Base-by-base conservation (phyloP, 2,113 vertebrate species). In the Cnemophilus loriae region DNA sequence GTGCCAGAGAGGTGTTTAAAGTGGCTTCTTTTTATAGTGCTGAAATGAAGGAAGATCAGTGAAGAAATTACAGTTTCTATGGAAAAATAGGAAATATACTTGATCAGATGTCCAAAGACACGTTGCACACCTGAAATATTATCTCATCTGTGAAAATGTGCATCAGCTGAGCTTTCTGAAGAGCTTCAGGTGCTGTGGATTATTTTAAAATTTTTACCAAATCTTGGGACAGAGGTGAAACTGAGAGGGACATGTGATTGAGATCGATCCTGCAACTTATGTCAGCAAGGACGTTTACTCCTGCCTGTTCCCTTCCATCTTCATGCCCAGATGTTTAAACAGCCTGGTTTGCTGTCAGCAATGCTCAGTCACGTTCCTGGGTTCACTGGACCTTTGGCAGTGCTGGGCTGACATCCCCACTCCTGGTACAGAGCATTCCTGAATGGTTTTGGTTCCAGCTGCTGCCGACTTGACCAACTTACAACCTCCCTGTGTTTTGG, bases 221-320 rank as follows among this genome's bases (percentile, higher is more conserved):
- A 30, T 42, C 70, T 30, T 55, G 9, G 16, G 33, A 28, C 33
- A 75, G 39, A 35, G 11, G 3, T 32, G 16, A 87, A 84, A 46
- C 30, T 15, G 55, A 50, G 74, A 24, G 12, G 7, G 19, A 5
- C 3, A 4, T 0, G 1, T 42, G 55, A 21, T 32, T 5, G 3
- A 57, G 35, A 17, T 3, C 41, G 42, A 47, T 69, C 13, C 27
- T 65, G 14, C 11, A 55, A 8, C 4, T 42, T 33, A 3, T 2
- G 5, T 42, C 47, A 32, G 39, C 21, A 32, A 69, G 21, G 14
- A 10, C 2, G 3, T 69, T 27, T 39, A 19, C 33, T 86, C 11
- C 28, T 68, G 24, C 21, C 30, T 56, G 2, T 14, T 53, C 8
- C 46, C 20, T 39, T 77, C 50, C 26, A 20, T 8, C 44, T 76